These are phyloP conservation scores for Orthonevra nobilis DNA, from an alignment of 2,888 invertebrate species.

Conservation along the genomic window DNA sequence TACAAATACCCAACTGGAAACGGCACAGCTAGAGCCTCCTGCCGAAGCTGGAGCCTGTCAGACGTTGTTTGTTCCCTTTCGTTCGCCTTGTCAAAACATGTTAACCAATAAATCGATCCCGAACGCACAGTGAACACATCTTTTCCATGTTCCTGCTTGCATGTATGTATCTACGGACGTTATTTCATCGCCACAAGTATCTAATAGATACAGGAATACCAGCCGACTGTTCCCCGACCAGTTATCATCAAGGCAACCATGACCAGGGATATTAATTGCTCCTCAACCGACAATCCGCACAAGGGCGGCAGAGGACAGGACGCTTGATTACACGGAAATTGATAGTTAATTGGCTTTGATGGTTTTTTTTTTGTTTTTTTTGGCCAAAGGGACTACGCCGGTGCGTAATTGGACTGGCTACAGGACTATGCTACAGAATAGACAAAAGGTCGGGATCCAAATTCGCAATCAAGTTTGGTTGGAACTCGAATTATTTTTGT, in stretches of 20 bases:
- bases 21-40: background rate
- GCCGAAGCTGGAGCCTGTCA: too few relatives aligned
- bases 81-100: constrained; percentile 44
- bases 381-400: constrained; percentile 53
- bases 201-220: constrained; percentile 52
- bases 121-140: constrained; percentile 57
- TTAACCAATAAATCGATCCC: constrained; percentile 65
- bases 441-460: too few relatives aligned
- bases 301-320: constrained; percentile 10
- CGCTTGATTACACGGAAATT: constrained; percentile 66
- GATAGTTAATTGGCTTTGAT: constrained; percentile 67
- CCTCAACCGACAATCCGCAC: background rate
- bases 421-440: too few relatives aligned
- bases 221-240: constrained; percentile 8
- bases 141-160: constrained; percentile 48
- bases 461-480: too few relatives aligned
- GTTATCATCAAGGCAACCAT: constrained; percentile 28
- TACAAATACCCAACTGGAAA: background rate
- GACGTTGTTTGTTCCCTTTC: constrained; percentile 22
- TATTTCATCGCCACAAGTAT: constrained; percentile 59
- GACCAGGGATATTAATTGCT: constrained; percentile 44
- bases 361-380: too few relatives aligned
- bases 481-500: too few relatives aligned
- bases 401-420: too few relatives aligned
- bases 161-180: constrained; percentile 29